A percentile compares a stretch with the other conserved stretches of the same genome.
Conservation (phyloP, 2,888 invertebrate species). For the Oxyscelio sp. region DNA sequence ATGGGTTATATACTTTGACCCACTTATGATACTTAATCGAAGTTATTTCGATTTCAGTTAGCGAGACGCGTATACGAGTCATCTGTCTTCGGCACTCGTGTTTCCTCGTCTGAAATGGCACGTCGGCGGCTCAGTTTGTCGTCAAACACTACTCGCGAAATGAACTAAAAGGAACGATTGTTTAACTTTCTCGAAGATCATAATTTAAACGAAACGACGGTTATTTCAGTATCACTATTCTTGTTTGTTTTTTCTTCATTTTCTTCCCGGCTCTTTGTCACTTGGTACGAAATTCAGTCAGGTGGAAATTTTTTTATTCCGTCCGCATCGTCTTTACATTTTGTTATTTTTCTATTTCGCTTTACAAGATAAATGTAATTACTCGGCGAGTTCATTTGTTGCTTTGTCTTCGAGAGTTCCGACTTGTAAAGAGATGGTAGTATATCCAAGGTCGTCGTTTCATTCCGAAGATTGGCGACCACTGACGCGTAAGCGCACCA, state of each 20-base stretch:
- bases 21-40: constrained; percentile 18
- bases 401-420: constrained; percentile 61
- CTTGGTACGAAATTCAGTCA: constrained; percentile 25
- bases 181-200: constrained; percentile 39
- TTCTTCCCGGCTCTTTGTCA: constrained; percentile 34
- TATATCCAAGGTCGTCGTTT: constrained; percentile 77
- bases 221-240: constrained; percentile 19
- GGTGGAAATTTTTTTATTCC: constrained; percentile 38
- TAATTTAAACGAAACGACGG: constrained; percentile 28
- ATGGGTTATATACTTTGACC: constrained; percentile 30
- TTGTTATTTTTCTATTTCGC: constrained; percentile 16
- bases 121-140: not conserved
- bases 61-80: not conserved
- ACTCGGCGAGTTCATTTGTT: constrained; percentile 77
- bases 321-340: constrained; percentile 33
- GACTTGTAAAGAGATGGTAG: constrained; percentile 58
- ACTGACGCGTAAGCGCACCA: constrained; percentile 84
- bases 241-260: constrained; percentile 22
- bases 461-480: constrained; percentile 85
- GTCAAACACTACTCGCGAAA: constrained; percentile 37
- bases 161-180: constrained; percentile 30
- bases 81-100: not conserved
- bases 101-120: constrained; percentile 17
- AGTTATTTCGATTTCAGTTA: constrained; percentile 27
- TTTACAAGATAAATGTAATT: constrained; percentile 80